Evolutionary conservation across 2,113 vertebrate species (phyloP), one percentile per base, ranked within the genome.

Genomic region (Pteruthius melanotis): DNA sequence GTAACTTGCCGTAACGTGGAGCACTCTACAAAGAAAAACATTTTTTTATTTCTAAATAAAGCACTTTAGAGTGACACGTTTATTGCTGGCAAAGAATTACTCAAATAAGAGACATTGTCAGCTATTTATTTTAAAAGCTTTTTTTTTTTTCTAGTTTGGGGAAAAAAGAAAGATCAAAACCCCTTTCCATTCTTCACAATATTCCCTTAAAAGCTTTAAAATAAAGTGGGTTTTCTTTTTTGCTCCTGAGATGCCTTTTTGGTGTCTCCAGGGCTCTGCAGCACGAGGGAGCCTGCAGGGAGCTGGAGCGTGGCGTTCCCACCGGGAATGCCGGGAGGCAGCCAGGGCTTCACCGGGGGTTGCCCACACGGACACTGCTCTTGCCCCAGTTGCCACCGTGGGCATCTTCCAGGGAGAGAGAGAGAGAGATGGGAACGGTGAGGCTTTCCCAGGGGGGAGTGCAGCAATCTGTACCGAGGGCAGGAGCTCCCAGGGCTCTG

Each of bases 41-140:
- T 54, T 94, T 95, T 92, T 95, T 91, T 86, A 95, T 74, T 96
- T 97, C 97, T 97, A 98, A 97, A 97, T 97, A 97, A 98, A 98
- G 97, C 93, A 66, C 94, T 96, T 69, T 30, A 84, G 91, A 97
- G 95, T 96, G 97, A 97, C 97, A 97, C 97, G 92, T 97, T 97
- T 97, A 97, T 96, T 97, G 96, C 97, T 83, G 92, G 95, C 74
- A 33, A 97, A 95, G 96, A 97, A 98, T 98, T 97, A 97, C 96
- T 98, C 97, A 97, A 97, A 97, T 96, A 97, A 97, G 97, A 97
- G 96, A 87, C n/a, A 57, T 91, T 96, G 95, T 96, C 97, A 98
- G 96, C 96, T 98, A 95, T 97, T 98, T 98, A 97, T 98, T 98
- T 97, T 97, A 97, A 98, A 97, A 97, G 96, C 76, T 63, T 82